These are phyloP conservation scores for Dendrocincla fuliginosa DNA, from an alignment of 2,797 vertebrate genomes.

Conservation along the genomic window DNA sequence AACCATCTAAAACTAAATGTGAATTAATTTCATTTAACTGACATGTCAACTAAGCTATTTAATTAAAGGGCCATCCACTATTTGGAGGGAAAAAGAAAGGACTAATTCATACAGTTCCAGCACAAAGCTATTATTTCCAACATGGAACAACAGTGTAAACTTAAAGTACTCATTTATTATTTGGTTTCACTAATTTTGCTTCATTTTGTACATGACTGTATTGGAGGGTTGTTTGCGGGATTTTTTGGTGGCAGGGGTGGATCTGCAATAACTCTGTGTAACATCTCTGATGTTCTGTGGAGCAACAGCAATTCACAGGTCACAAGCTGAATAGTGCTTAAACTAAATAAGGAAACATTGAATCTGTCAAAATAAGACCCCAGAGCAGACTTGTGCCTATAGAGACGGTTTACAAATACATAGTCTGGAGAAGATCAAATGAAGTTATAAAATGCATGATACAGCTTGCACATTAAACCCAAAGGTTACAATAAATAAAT, in stretches of 20 bases:
- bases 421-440: not conserved
- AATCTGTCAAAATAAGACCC: not conserved
- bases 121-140: not conserved
- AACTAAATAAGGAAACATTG: not conserved
- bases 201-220: not conserved
- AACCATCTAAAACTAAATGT: not conserved
- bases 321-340: not conserved
- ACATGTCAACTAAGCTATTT: not conserved
- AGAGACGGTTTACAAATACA: not conserved
- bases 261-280: not conserved
- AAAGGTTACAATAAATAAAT: not conserved
- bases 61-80: not conserved
- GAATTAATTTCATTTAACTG: not conserved
- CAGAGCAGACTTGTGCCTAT: not conserved
- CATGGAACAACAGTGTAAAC: not conserved
- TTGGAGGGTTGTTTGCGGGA: not conserved
- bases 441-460: not conserved
- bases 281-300: not conserved
- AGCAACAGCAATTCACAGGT: not conserved
- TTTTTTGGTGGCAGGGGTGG: fast-evolving
- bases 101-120: not conserved
- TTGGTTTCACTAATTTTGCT: not conserved
- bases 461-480: not conserved
- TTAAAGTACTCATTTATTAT: not conserved
- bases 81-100: not conserved